These are phyloP conservation scores for Syndactyla subalaris DNA, from an alignment of 2,797 vertebrate genomes.

Conservation along the genomic window DNA sequence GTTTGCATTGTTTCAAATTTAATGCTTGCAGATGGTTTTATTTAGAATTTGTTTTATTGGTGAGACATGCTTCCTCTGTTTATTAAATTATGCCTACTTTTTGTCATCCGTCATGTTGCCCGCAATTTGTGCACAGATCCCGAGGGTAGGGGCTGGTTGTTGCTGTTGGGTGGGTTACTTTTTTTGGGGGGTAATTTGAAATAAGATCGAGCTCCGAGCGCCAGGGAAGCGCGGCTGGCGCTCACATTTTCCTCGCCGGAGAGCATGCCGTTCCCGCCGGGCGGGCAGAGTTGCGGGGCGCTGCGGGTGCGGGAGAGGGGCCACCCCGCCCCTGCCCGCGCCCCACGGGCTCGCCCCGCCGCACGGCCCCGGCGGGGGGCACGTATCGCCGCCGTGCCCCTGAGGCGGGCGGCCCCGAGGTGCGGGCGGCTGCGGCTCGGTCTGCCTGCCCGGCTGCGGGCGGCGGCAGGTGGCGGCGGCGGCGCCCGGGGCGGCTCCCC, in stretches of 20 bases:
- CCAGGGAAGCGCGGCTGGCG: neutral
- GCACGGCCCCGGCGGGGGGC: neutral
- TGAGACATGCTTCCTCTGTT: constrained; percentile 34
- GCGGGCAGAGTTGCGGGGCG: neutral
- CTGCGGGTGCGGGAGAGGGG: neutral
- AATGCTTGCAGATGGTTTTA: constrained; percentile 31
- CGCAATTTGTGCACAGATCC: neutral
- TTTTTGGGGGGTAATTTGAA: neutral
- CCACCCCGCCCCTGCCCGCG: neutral
- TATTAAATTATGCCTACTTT: constrained; percentile 33
- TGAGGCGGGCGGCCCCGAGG: neutral
- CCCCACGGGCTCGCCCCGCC: neutral
- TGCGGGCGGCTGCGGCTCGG: neutral
- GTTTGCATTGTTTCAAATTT: constrained; percentile 24
- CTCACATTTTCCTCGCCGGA: neutral
- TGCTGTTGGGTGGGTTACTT: neutral
- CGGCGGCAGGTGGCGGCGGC: neutral
- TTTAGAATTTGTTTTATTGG: constrained; percentile 31
- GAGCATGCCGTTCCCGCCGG: neutral
- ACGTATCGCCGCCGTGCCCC: neutral
- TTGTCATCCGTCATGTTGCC: neutral
- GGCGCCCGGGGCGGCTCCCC: neutral
- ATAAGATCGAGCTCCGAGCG: neutral
- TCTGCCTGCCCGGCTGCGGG: neutral
- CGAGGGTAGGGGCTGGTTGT: neutral